These are phyloP conservation scores for Dasypus novemcinctus DNA, from an alignment of 2,113 vertebrate species.

Conservation along the genomic window DNA sequence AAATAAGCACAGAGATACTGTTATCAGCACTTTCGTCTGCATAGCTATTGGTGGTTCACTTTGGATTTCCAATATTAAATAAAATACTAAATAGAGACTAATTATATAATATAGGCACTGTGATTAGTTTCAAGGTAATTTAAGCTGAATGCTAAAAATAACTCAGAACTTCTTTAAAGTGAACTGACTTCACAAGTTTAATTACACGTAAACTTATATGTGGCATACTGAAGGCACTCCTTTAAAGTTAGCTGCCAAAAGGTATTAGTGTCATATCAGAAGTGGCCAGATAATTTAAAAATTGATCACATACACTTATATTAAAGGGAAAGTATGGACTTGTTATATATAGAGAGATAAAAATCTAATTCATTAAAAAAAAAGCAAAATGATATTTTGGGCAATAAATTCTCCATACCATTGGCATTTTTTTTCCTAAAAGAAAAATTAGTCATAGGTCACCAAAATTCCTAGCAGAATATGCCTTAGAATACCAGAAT, in stretches of 20 bases:
- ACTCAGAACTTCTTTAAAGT: not conserved
- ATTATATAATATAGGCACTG: not conserved
- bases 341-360: not conserved
- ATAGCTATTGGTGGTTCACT: not conserved
- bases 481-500: constrained; percentile 27
- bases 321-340: not conserved
- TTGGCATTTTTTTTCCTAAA: not conserved
- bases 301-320: not conserved
- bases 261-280: not conserved
- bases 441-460: not conserved
- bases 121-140: constrained; percentile 8
- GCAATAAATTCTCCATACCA: not conserved
- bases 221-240: not conserved
- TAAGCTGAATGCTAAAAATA: not conserved
- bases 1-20: not conserved
- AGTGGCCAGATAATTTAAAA: not conserved
- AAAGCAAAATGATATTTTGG: not conserved
- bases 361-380: not conserved
- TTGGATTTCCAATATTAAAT: constrained; percentile 15
- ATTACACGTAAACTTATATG: not conserved
- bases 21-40: not conserved
- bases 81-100: not conserved
- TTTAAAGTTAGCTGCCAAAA: not conserved
- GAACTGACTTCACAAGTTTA: not conserved
- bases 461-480: not conserved